These are phyloP conservation scores for Oenanthe melanoleuca DNA, from an alignment of 2,113 vertebrate genomes.

Conservation along the genomic window DNA sequence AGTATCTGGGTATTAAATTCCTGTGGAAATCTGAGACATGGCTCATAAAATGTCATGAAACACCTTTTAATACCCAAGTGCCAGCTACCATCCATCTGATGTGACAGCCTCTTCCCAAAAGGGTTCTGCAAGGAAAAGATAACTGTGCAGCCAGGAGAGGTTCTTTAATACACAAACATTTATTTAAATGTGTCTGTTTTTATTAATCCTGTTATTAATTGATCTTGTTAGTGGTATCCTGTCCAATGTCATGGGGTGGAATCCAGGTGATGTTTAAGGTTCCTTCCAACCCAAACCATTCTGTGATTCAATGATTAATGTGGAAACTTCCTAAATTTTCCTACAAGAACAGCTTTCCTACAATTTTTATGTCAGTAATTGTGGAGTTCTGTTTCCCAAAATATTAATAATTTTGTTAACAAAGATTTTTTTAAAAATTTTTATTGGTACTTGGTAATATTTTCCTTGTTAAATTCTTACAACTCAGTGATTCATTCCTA, in stretches of 20 bases:
- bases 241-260: not conserved
- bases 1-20: not conserved
- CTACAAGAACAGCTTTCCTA: not conserved
- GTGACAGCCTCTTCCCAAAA: not conserved
- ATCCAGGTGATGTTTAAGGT: not conserved
- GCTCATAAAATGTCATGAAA: constrained; percentile 8
- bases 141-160: not conserved
- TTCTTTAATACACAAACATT: not conserved
- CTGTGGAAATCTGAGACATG: not conserved
- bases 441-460: not conserved
- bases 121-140: not conserved
- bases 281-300: not conserved
- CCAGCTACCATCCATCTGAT: not conserved
- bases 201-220: not conserved
- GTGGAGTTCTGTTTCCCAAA: not conserved
- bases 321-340: not conserved
- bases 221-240: not conserved
- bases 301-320: not conserved
- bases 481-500: not conserved
- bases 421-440: not conserved
- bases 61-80: not conserved
- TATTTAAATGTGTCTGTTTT: not conserved
- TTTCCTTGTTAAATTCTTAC: not conserved
- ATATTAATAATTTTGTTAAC: not conserved
- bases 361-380: not conserved